Percentiles rank a stretch among this genome's conserved stretches.
These are phyloP conservation scores for Hybos culiciformis DNA, from an alignment of 2,888 invertebrate genomes.

Conservation along the genomic window DNA sequence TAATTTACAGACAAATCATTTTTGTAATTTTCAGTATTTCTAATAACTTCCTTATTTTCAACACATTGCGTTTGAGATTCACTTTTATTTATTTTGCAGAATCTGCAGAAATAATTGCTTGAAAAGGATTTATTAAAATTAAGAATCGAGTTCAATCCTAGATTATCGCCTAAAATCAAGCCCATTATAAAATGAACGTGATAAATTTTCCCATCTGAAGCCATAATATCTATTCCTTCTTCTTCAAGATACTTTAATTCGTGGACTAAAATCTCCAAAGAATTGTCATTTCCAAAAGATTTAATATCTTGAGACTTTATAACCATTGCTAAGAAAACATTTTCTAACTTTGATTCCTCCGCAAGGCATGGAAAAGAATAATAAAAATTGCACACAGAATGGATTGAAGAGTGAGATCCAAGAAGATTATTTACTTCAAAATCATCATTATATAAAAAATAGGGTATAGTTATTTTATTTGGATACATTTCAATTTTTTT, in stretches of 20 bases:
- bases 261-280: constrained; percentile 17
- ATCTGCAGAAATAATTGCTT: constrained; percentile 18
- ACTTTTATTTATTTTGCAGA: constrained; percentile 16
- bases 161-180: constrained; percentile 12
- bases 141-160: constrained; percentile 9
- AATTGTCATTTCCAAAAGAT: constrained; percentile 16
- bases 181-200: constrained; percentile 12
- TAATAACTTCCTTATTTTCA: constrained; percentile 12
- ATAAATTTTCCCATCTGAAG: constrained; percentile 3
- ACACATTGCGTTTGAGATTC: constrained; percentile 11
- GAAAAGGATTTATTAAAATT: constrained; percentile 16
- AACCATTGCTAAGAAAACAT: constrained; percentile 4
- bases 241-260: constrained; percentile 17
- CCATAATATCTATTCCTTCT: constrained; percentile 15
- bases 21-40: constrained; percentile 15
- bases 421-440: constrained; percentile 1
- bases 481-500: not conserved
- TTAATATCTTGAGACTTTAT: constrained; percentile 18
- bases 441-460: constrained; percentile 1
- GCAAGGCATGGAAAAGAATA: not conserved
- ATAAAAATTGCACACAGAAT: not conserved
- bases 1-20: constrained; percentile 9
- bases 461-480: not conserved
- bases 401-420: not conserved
- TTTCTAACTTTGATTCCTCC: not conserved